Evolutionary conservation across 92 coral and sea anemone species (phyloP).

Genomic region (Porites cylindrica): DNA sequence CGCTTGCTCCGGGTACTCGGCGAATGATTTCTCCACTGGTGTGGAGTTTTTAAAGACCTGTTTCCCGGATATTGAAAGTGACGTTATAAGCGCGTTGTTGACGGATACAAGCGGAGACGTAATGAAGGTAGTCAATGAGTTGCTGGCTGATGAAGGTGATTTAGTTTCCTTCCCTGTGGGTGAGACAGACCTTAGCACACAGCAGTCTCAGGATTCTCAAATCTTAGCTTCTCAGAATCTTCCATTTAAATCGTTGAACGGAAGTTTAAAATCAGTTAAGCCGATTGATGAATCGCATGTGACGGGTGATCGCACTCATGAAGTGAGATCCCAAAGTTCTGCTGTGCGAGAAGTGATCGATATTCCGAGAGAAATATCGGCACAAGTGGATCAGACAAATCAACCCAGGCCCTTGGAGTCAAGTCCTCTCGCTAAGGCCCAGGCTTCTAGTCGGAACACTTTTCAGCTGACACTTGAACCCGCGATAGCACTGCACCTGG

Average conservation of each 20-base stretch:
- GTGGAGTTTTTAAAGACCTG: conserved; percentile 82
- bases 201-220: background rate
- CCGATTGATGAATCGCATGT: background rate
- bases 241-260: background rate
- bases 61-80: conserved; percentile 74
- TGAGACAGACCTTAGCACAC: background rate
- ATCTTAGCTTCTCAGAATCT: background rate
- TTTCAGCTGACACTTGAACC: conserved; percentile 93
- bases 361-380: background rate
- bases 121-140: conserved; percentile 69
- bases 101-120: conserved; percentile 56
- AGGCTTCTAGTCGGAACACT: conserved; percentile 27
- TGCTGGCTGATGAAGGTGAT: conserved; percentile 47
- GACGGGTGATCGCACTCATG: background rate
- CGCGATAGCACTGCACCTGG: conserved; percentile 91
- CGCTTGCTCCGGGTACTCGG: conserved; percentile 32
- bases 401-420: conserved; percentile 5
- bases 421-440: background rate
- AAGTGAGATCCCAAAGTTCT: background rate
- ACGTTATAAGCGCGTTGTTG: conserved; percentile 43
- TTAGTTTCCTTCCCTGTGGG: background rate
- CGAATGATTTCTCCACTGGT: conserved; percentile 27
- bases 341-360: background rate
- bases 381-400: conserved; percentile 14
- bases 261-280: background rate